phyloP scores from a whole-genome alignment of 2,113 vertebrate genomes.

The Nibea albiflora region DNA sequence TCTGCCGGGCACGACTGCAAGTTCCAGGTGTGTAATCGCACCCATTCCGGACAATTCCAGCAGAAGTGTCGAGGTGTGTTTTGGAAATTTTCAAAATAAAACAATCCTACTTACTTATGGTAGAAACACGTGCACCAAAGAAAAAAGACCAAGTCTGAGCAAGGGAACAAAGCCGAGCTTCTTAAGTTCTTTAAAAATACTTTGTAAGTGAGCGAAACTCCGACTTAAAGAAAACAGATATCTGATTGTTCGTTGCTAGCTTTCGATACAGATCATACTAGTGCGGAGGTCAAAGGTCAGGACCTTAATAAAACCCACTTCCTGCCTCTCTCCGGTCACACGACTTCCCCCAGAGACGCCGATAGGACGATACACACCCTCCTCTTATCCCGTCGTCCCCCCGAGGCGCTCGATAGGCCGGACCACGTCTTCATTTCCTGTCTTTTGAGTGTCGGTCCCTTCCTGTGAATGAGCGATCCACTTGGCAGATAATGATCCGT shows the following conservation, averaged over 20 bases:
- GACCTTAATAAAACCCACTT: conserved; percentile 35
- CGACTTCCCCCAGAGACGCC: conserved; percentile 36
- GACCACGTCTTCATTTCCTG: conserved; percentile 70
- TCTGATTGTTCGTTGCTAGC: neutral
- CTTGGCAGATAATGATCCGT: conserved; percentile 60
- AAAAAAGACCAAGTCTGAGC: too few relatives aligned
- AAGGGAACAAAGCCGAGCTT: too few relatives aligned
- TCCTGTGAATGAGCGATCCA: conserved; percentile 54
- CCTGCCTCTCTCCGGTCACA: conserved; percentile 33
- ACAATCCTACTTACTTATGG: too few relatives aligned
- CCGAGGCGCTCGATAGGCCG: conserved; percentile 40
- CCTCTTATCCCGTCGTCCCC: conserved; percentile 35
- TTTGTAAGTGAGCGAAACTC: neutral
- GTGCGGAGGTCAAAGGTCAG: conserved; percentile 8
- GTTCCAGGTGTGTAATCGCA: too few relatives aligned
- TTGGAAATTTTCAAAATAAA: too few relatives aligned
- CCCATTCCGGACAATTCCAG: too few relatives aligned
- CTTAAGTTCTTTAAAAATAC: too few relatives aligned
- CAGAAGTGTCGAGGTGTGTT: too few relatives aligned
- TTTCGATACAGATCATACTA: neutral
- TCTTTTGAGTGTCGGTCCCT: conserved; percentile 48
- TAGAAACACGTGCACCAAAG: too few relatives aligned
- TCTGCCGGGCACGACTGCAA: too few relatives aligned
- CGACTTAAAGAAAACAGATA: neutral
- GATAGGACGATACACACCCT: conserved; percentile 14